Evolutionary conservation across 2,797 vertebrate genomes (phyloP), one percentile per base, ranked within the genome.

Genomic region (Arctocebus calabarensis): DNA sequence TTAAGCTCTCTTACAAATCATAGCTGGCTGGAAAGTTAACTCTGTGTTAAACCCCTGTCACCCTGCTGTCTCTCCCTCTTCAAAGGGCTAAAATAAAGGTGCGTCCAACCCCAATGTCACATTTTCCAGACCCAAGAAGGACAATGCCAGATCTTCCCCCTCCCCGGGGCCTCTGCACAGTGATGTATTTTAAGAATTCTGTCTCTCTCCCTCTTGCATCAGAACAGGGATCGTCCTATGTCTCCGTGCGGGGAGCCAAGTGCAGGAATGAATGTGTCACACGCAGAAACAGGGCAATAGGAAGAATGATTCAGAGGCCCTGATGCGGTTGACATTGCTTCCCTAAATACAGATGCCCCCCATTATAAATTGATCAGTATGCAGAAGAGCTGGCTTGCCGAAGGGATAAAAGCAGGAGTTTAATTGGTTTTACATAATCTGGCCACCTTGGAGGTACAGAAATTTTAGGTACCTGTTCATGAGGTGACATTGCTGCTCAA

Each of bases 11-110:
- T 62, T 74, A 95, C 74, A 92, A 94, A 96, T 96, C 77, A 94
- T 62, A 90, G 96, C 92, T 40, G 81, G 87, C 95, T 96, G 84
- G 32, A 12, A 78, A 85, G 29, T 97, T 97, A 98, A 97, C 96
- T 94, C 97, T 61, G 97, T 91, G 61, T 11, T 95, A 57, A 90
- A 86, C 74, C 92, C 90, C 94, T 74, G 43, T 55, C 78, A 16
- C n/a, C 29, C 40, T 0, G 4, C 78, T 2, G 59, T 74, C 22
- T 10, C 32, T 23, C 4, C 13, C 1, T 29, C 4, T 4, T 59
- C 43, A 23, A 16, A 57, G 23, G 82, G 57, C 29, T 40, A 37
- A 34, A 61, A n/a, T 20, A 45, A 23, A 16, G 2, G 14, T 2
- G 13, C 22, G 19, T 45, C 73, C 32, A 5, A 40, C 59, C 57